Base-by-base conservation (phyloP, 1,140 invertebrate genomes). In the Papilio glaucus region DNA sequence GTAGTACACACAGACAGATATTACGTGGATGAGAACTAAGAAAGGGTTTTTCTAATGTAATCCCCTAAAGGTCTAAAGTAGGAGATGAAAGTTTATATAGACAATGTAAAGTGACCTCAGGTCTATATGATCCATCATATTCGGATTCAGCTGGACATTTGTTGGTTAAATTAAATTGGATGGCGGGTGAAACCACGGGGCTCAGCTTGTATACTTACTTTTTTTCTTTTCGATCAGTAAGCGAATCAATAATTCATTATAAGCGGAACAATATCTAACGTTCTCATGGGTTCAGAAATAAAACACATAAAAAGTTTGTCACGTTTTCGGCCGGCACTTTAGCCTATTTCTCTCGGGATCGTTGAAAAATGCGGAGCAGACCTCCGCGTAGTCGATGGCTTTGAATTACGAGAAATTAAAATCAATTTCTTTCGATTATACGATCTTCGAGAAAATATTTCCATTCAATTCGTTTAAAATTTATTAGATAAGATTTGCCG, bases 361-460 rank as follows among this genome's bases (percentile, higher is more conserved):
- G 49, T 24, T 53, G 49, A 53, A 53, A 53, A 53, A 53, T 53
- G 49, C 21, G 49, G 49, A 53, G 21, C 49, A 53, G 21, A 12
- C 49, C 49, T 53, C 24, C 9, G 29, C 29, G 2, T 6, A 33
- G 29, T 33, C 6, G 29, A 33, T 33, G 29, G 18, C 21, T 53
- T 53, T 53, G 49, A 53, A 21, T 53, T 53, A 53, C 49, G 49
- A 53, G 49, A 53, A 53, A 53, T 9, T 18, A 53, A 53, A 53
- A 53, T 24, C 24, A 18, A 53, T 53, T 53, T 53, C 18, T 53
- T 12, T 24, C 49, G 49, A 53, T 53, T 24, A 53, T 53, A 24
- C 12, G 49, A 12, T 53, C 21, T 1, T 9, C 18, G 49, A 4
- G 21, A 53, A 24, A 21, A 53, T 24, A 53, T 24, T 53, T 53